Conservation (phyloP, 2,888 invertebrate genomes). For the Phania funesta region DNA sequence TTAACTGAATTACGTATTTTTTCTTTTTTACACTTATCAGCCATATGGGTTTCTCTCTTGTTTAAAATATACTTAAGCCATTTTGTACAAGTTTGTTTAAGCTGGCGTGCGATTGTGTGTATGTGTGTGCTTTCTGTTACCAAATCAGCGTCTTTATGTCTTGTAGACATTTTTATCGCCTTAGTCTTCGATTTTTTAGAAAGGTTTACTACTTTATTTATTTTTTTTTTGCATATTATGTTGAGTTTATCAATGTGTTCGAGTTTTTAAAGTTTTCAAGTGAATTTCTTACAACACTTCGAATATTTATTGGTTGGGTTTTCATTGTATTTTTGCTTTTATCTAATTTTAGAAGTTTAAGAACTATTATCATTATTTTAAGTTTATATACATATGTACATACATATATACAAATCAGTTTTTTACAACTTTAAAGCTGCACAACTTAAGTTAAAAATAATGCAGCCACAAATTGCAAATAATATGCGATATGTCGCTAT, state of each 20-base stretch:
- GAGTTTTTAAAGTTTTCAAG: slow-evolving; percentile 13
- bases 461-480: too few relatives aligned
- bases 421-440: too few relatives aligned
- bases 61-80: slow-evolving; percentile 9
- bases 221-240: slow-evolving; percentile 49
- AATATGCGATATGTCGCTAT: too few relatives aligned
- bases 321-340: too few relatives aligned
- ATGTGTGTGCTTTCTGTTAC: slow-evolving; percentile 12
- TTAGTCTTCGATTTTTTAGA: slow-evolving; percentile 76
- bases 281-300: neutral
- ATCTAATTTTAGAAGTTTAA: too few relatives aligned
- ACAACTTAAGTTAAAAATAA: too few relatives aligned
- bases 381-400: too few relatives aligned
- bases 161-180: slow-evolving; percentile 80
- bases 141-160: slow-evolving; percentile 69
- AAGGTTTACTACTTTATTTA: slow-evolving; percentile 65
- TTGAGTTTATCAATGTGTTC: slow-evolving; percentile 65
- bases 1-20: slow-evolving; percentile 26
- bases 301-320: too few relatives aligned
- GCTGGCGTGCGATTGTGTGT: neutral
- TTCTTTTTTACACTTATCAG: neutral
- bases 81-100: slow-evolving; percentile 20
- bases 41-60: slow-evolving; percentile 55
- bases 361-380: too few relatives aligned
- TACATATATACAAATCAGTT: too few relatives aligned